Conservation (phyloP, 2,888 invertebrate genomes). For the Ryuthela nishihirai region DNA sequence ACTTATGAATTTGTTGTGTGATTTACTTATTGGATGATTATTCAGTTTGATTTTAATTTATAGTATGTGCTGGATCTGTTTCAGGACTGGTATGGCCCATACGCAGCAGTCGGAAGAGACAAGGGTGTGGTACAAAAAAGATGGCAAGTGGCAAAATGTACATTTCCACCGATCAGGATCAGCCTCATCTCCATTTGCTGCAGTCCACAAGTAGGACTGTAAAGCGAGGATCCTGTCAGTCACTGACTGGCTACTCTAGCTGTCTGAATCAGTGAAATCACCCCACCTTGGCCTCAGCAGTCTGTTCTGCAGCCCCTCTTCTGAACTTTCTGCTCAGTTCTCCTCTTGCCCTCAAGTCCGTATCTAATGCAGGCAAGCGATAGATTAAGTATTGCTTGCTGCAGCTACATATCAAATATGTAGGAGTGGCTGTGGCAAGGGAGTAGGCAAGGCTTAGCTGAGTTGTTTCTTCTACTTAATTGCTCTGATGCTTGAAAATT, state of each 20-base stretch:
- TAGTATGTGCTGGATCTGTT: no score
- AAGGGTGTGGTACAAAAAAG: constrained; percentile 97
- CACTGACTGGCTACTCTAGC: constrained; percentile 33
- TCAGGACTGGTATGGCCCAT: constrained; percentile 84
- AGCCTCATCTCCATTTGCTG: constrained; percentile 33
- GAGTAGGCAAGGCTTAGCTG: not conserved
- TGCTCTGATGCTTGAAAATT: no score
- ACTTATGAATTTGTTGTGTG: no score
- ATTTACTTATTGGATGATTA: no score
- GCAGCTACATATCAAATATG: not conserved
- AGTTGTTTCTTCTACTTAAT: not conserved
- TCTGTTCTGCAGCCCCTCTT: constrained; percentile 27
- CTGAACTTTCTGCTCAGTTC: constrained; percentile 28
- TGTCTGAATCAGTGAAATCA: constrained; percentile 39
- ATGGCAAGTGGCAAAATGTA: constrained; percentile 98
- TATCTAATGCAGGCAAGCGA: no score
- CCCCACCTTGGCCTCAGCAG: constrained; percentile 39
- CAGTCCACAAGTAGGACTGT: constrained; percentile 33
- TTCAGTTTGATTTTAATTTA: no score
- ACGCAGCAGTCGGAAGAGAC: constrained; percentile 98
- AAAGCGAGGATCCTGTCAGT: no score
- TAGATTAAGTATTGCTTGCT: not conserved
- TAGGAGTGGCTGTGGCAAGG: not conserved
- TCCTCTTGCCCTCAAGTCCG: constrained; percentile 18
- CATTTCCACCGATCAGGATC: constrained; percentile 90